Base-by-base conservation (phyloP, 2,888 invertebrate species). In the Cephus rjabovi region DNA sequence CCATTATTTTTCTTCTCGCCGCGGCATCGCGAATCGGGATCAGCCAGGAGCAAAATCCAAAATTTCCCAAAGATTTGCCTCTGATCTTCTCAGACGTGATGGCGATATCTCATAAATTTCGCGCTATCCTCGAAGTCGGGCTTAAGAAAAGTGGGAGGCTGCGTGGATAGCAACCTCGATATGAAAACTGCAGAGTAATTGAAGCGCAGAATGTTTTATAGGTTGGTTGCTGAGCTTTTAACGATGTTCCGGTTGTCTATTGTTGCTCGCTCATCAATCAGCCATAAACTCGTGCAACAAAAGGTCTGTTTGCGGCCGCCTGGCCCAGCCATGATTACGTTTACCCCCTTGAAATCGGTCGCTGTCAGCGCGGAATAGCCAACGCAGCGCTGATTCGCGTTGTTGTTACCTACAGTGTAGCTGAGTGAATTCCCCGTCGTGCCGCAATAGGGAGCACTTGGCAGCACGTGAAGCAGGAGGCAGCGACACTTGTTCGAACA, bases 201-300 rank as follows among this genome's bases (percentile, higher is more conserved):
- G 68, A 80, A 73, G 71, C 69, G 2, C 37, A 69, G 76, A 74
- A 68, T 80, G 79, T 80, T 79, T 79, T 79, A 34, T 73, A 75
- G 35, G 69, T 31, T 69, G 68, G 75, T 35, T 35, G 77, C 77
- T 76, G 69, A 34, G 68, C 75, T 83, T 81, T 80, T 80, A 81
- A 81, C 77, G 75, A 69, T 75, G 75, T 75, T 73, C 78, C 79
- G 75, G 75, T 34, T 79, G 78, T 77, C 80, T 80, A 79, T 79
- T 79, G 76, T 78, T 75, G 77, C 68, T 34, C 80, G 75, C 75
- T 81, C 79, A 81, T 80, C 80, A 79, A 79, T 81, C 80, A 79
- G 76, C 77, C 77, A 75, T 81, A 81, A 79, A 80, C 71, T 79
- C 75, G 23, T 73, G 69, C 76, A 76, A 81, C 79, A 81, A 81